These are phyloP conservation scores for Neosilurus hyrtlii DNA, from an alignment of 2,797 vertebrate genomes.

Conservation along the genomic window DNA sequence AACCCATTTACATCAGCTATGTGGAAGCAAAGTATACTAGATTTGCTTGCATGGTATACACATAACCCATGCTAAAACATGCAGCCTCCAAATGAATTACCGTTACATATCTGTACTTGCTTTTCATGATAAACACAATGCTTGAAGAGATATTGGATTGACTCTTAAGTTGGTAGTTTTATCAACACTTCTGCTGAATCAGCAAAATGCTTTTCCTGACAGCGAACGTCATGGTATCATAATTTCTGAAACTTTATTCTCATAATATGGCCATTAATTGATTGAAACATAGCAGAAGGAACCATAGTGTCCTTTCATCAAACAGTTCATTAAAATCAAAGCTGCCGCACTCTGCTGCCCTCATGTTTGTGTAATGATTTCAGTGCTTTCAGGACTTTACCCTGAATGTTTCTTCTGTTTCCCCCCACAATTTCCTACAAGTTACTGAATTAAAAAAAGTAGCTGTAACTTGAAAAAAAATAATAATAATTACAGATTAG, in stretches of 20 bases:
- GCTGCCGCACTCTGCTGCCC: slow-evolving; percentile 1
- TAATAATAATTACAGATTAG: neutral
- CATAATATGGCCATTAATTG: neutral
- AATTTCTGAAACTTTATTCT: neutral
- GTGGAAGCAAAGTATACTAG: neutral
- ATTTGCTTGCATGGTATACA: neutral
- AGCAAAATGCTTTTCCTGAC: neutral
- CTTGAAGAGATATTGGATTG: neutral
- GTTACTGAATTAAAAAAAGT: neutral
- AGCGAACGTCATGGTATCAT: neutral
- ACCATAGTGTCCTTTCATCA: neutral
- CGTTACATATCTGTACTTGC: neutral
- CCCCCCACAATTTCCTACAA: neutral
- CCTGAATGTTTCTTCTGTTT: neutral
- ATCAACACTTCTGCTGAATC: neutral
- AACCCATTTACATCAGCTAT: neutral
- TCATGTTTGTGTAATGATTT: slow-evolving; percentile 1
- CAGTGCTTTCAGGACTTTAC: neutral
- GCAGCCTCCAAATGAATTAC: neutral
- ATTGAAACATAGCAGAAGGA: slow-evolving; percentile 6
- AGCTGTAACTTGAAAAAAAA: neutral
- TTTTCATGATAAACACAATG: neutral
- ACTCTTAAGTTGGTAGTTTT: neutral
- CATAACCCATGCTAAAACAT: neutral
- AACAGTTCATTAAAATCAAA: slow-evolving; percentile 5